Conservation (phyloP, 2,888 invertebrate species). For the Erebia palarica region DNA sequence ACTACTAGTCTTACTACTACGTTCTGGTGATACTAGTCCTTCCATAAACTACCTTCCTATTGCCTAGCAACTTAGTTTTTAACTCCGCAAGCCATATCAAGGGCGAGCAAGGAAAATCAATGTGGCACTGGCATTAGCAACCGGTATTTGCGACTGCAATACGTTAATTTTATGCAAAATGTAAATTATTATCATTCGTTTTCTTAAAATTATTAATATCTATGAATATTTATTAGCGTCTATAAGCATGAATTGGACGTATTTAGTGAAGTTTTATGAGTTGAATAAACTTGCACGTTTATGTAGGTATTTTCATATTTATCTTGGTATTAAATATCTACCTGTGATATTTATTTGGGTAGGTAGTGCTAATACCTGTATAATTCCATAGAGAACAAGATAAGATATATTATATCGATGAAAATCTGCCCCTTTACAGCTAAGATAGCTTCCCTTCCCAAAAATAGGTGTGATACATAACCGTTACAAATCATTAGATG, state of each 20-base stretch:
- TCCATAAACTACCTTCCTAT: conserved; percentile 7
- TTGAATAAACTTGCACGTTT: neutral
- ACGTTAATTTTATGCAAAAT: conserved; percentile 14
- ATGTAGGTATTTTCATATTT: neutral
- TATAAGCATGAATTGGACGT: neutral
- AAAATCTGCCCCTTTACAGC: no score
- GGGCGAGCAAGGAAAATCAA: conserved; percentile 14
- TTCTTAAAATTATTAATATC: conserved; percentile 3
- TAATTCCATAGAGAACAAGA: no score
- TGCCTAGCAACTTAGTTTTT: conserved; percentile 7
- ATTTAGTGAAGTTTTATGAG: neutral
- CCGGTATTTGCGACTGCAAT: conserved; percentile 9
- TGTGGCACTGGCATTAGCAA: conserved; percentile 11
- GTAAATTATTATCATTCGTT: conserved; percentile 8
- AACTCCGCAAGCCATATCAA: conserved; percentile 3
- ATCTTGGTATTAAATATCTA: neutral
- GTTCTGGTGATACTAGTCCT: conserved; percentile 1
- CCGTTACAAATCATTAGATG: no score
- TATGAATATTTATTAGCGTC: conserved; percentile 1
- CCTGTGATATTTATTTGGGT: neutral
- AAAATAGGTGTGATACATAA: no score
- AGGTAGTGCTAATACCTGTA: no score
- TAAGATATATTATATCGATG: no score
- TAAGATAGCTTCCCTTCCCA: no score
- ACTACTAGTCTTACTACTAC: conserved; percentile 5